Base-by-base conservation (phyloP, 1,140 invertebrate species). In the Rhynchophorus ferrugineus region DNA sequence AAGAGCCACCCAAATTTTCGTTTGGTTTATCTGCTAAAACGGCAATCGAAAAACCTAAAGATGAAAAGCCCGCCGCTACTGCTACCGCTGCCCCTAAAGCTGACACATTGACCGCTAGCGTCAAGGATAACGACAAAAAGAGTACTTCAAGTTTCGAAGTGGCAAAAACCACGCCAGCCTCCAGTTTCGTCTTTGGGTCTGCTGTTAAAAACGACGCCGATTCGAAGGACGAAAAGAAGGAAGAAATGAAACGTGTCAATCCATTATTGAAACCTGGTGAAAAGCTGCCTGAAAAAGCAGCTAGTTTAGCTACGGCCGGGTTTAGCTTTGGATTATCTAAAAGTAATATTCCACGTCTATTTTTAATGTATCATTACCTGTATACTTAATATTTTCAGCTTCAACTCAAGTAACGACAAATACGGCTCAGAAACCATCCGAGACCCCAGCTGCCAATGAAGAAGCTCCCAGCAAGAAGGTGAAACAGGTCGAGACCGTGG, bases 241-340 rank as follows among this genome's bases (percentile, higher is more conserved):
- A 44, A 33, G 37, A 42, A 44, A 11, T 35, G 29, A 43, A 34
- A 8, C 44, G n/a, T 43, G 21, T 49, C 2, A 56, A 52, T 46
- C 54, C 54, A 2, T 33, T 56, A 13, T 45, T 59, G 6, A 59
- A 53, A 49, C 47, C 54, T 3, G 44, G 37, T n/a, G 54, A 56
- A 34, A 59, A 56, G 22, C 18, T 56, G 38, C 54, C 54, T 1
- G 57, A 52, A 17, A 52, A 53, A 18, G 46, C 39, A 11, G 34
- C 37, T 3, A 21, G 18, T 11, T n/a, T n/a, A n/a, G 54, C 57
- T 1, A 13, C 49, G 9, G 36, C 22, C 14, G 57, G 54, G 7
- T 59, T 59, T 24, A 53, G 34, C 39, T 59, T 47, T 37, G 52
- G 52, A 11, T 24, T 49, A n/a, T 5, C 52, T 7, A 53, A 53